Conservation (phyloP, 2,888 invertebrate genomes). For the Apotomis betuletana region DNA sequence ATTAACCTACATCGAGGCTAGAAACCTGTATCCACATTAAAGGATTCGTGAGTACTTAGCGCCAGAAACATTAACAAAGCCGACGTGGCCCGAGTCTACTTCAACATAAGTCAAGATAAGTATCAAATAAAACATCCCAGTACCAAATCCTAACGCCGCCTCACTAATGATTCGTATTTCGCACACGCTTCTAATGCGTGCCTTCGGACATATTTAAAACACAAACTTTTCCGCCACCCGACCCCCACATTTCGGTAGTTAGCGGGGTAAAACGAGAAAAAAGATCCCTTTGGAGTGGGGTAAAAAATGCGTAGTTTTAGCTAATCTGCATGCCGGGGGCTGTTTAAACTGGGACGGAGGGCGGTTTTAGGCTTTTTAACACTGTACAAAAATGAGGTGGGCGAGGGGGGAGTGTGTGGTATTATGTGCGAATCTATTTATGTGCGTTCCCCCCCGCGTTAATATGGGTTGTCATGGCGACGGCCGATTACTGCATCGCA, state of each 20-base stretch:
- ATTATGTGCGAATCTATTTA: constrained; percentile 83
- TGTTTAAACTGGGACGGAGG: constrained; percentile 60
- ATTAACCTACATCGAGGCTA: not conserved
- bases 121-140: constrained; percentile 39
- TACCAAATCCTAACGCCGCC: constrained; percentile 45
- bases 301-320: constrained; percentile 87
- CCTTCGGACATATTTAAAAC: constrained; percentile 83
- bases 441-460: constrained; percentile 70
- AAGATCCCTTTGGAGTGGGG: constrained; percentile 73
- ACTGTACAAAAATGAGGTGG: constrained; percentile 78
- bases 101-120: constrained; percentile 37
- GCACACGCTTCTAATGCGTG: constrained; percentile 77
- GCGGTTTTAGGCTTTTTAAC: constrained; percentile 82
- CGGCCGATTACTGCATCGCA: constrained; percentile 80
- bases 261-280: constrained; percentile 70
- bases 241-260: constrained; percentile 79
- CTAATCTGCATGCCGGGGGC: constrained; percentile 82
- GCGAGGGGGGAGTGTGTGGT: constrained; percentile 73
- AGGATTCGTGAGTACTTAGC: not conserved
- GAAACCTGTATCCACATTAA: not conserved
- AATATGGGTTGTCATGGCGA: constrained; percentile 80
- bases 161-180: constrained; percentile 77
- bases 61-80: constrained; percentile 18
- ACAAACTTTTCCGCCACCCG: constrained; percentile 72
- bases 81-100: not conserved